Evolutionary conservation across 2,797 vertebrate species (phyloP).

Genomic region (Uromys caudimaculatus): DNA sequence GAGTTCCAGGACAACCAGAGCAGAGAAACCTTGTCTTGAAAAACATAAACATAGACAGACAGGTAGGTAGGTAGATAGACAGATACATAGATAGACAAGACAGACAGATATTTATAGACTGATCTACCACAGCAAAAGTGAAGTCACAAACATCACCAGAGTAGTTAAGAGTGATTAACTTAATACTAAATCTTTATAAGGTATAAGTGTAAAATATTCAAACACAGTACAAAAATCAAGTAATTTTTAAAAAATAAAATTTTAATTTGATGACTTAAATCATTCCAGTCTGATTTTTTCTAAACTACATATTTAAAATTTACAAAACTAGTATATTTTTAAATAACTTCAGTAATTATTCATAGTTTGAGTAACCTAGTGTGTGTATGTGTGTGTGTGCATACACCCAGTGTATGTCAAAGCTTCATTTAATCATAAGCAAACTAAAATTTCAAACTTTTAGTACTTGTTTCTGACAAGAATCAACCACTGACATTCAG

Average conservation of each 20-base stretch:
- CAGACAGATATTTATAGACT: too few species aligned
- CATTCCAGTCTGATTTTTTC: neutral
- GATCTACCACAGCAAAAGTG: neutral
- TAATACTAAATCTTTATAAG: neutral
- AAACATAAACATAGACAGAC: too few species aligned
- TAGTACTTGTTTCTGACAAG: neutral
- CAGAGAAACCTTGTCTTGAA: neutral
- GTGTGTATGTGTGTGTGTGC: neutral
- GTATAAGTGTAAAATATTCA: neutral
- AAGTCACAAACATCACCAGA: conserved; percentile 49
- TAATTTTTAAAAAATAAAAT: neutral
- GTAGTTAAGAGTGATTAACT: neutral
- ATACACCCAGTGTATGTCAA: neutral
- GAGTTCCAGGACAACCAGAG: neutral
- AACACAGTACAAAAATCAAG: neutral
- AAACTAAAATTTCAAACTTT: conserved; percentile 60
- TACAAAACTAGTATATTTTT: conserved; percentile 44
- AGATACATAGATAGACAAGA: too few species aligned
- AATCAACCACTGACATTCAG: conserved; percentile 45
- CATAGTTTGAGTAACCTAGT: neutral
- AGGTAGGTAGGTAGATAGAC: too few species aligned
- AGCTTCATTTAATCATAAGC: neutral
- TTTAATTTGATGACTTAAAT: conserved; percentile 14
- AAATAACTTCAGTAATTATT: conserved; percentile 18
- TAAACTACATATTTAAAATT: conserved; percentile 56